These are phyloP conservation scores for Trachymyrmex cornetzi DNA, from an alignment of 1,140 invertebrate genomes.

Conservation along the genomic window DNA sequence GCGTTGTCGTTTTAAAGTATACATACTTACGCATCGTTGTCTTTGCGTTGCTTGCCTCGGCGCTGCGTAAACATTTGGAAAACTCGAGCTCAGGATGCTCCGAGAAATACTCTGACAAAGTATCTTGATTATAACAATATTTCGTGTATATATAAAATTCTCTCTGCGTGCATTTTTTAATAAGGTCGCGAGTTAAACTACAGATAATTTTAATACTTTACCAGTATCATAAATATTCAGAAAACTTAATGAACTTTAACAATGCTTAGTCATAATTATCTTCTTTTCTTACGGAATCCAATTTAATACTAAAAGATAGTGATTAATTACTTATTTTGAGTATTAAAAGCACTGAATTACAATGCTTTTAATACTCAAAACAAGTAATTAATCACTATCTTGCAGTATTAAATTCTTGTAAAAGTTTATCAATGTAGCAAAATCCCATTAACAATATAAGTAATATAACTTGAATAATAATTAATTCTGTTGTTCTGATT, in stretches of 20 bases:
- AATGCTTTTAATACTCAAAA: too few species aligned
- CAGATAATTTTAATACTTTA: background rate
- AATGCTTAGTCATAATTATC: background rate
- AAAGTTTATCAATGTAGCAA: background rate
- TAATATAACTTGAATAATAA: conserved; percentile 12
- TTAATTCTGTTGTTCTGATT: conserved; percentile 24
- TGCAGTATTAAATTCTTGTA: too few species aligned
- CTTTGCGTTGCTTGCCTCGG: conserved; percentile 30
- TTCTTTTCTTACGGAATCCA: background rate
- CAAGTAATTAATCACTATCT: too few species aligned
- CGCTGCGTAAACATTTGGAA: conserved; percentile 48
- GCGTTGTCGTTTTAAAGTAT: conserved; percentile 44
- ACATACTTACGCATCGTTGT: conserved; percentile 21
- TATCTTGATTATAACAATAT: conserved; percentile 32
- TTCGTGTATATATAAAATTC: background rate
- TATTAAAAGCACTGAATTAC: too few species aligned
- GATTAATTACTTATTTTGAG: too few species aligned
- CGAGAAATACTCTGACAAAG: conserved; percentile 15
- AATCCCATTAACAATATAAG: conserved; percentile 1
- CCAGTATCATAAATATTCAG: background rate
- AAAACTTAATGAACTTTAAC: background rate
- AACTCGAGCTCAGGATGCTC: conserved; percentile 17
- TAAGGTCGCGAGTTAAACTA: background rate
- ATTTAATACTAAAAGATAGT: too few species aligned
- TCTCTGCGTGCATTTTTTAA: background rate